Percentiles rank a stretch among this genome's conserved stretches.
Conservation (phyloP, 37 sponge, comb jelly and placozoan species). For the Cliona cf. orientalis region DNA sequence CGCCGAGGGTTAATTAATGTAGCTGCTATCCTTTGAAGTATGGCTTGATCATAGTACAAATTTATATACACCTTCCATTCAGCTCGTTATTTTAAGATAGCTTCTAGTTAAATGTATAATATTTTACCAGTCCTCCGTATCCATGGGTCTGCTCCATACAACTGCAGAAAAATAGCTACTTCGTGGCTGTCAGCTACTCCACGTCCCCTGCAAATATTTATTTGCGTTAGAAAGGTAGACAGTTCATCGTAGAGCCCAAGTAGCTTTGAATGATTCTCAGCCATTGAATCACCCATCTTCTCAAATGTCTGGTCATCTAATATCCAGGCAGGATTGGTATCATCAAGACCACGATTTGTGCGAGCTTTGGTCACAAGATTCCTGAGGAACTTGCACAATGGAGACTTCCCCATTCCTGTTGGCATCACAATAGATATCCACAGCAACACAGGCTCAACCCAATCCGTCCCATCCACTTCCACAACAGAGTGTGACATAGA, state of each 20-base stretch:
- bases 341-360: not conserved
- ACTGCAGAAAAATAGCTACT: slow-evolving; percentile 35
- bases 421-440: slow-evolving; percentile 42
- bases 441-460: slow-evolving; percentile 35
- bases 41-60: too few species aligned
- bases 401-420: slow-evolving; percentile 32
- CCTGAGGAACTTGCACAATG: slow-evolving; percentile 13
- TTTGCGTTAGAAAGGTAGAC: too few species aligned
- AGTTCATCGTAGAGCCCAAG: slow-evolving; percentile 58
- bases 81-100: too few species aligned
- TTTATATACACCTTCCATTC: too few species aligned
- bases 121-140: slow-evolving; percentile 34
- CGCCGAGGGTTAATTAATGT: too few species aligned
- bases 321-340: slow-evolving; percentile 12
- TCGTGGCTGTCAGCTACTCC: slow-evolving; percentile 35
- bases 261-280: slow-evolving; percentile 10
- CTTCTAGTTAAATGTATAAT: not conserved
- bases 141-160: slow-evolving; percentile 42
- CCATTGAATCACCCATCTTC: slow-evolving; percentile 52
- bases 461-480: slow-evolving; percentile 1
- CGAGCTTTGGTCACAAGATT: slow-evolving; percentile 3
- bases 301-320: slow-evolving; percentile 42
- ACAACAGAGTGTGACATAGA: too few species aligned
- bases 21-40: too few species aligned
- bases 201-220: slow-evolving; percentile 26